Evolutionary conservation across 2,113 vertebrate genomes (phyloP).

Genomic region (Monopterus albus): DNA sequence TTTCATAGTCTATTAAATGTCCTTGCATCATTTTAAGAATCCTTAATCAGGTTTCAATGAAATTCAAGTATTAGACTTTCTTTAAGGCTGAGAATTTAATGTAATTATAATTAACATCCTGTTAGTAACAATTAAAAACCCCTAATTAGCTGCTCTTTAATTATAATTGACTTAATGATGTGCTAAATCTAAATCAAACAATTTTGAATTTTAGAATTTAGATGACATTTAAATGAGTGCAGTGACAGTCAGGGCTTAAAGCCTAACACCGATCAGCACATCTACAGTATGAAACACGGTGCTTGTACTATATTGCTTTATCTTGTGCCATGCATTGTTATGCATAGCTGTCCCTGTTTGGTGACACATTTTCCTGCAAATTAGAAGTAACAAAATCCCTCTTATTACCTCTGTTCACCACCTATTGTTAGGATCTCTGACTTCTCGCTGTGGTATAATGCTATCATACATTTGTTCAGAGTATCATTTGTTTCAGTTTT

Average conservation of each 20-base stretch:
- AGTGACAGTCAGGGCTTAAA: slow-evolving; percentile 37
- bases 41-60: slow-evolving; percentile 53
- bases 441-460: background rate
- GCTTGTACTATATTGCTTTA: background rate
- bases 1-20: background rate
- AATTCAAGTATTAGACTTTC: slow-evolving; percentile 68
- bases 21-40: slow-evolving; percentile 6
- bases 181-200: slow-evolving; percentile 74
- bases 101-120: slow-evolving; percentile 80
- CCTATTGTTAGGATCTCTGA: background rate
- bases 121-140: slow-evolving; percentile 77
- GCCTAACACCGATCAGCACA: background rate
- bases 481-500: background rate
- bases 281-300: background rate
- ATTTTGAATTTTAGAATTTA: slow-evolving; percentile 71
- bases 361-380: background rate
- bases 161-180: slow-evolving; percentile 82
- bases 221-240: slow-evolving; percentile 54
- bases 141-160: slow-evolving; percentile 81
- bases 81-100: slow-evolving; percentile 70
- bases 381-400: background rate
- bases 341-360: background rate
- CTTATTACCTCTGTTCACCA: background rate
- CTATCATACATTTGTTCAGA: background rate
- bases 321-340: too few species aligned